phyloP scores from a whole-genome alignment of 2,113 vertebrate species.

The Martes martes region DNA sequence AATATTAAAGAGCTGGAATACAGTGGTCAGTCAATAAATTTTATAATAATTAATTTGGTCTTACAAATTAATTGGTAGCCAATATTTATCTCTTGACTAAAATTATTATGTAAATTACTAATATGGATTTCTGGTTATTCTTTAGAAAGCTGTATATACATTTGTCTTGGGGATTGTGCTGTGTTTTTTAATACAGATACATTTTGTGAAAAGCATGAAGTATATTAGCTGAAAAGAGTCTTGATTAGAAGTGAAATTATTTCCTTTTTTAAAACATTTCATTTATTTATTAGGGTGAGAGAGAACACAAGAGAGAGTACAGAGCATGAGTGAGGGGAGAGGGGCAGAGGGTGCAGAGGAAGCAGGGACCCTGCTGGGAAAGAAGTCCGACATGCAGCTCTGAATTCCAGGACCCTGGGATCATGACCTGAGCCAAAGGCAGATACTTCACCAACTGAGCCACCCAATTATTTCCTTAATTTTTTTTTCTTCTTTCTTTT shows the following conservation, averaged over 20 bases:
- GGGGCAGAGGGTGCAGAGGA: no score
- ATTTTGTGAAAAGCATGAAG: not conserved
- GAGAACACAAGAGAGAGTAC: no score
- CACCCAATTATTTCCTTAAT: not conserved
- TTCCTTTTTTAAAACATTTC: not conserved
- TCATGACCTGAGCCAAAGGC: no score
- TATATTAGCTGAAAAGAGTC: not conserved
- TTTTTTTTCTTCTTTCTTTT: not conserved
- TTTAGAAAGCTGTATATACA: not conserved
- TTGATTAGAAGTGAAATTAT: conserved; percentile 4
- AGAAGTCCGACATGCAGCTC: no score
- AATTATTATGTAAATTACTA: not conserved
- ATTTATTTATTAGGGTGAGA: no score
- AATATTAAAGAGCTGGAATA: not conserved
- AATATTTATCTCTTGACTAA: conserved; percentile 5
- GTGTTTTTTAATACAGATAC: not conserved
- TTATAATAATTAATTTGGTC: not conserved
- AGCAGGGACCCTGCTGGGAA: no score
- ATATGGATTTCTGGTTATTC: not conserved
- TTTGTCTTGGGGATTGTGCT: not conserved
- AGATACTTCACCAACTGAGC: no score
- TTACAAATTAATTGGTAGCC: not conserved
- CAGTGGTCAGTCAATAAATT: not conserved
- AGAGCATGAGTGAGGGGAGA: no score
- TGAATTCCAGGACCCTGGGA: no score